Evolutionary conservation across 2,113 vertebrate genomes (phyloP), one percentile per base, ranked within the genome.

Genomic region (Onychorhynchus coronatus): DNA sequence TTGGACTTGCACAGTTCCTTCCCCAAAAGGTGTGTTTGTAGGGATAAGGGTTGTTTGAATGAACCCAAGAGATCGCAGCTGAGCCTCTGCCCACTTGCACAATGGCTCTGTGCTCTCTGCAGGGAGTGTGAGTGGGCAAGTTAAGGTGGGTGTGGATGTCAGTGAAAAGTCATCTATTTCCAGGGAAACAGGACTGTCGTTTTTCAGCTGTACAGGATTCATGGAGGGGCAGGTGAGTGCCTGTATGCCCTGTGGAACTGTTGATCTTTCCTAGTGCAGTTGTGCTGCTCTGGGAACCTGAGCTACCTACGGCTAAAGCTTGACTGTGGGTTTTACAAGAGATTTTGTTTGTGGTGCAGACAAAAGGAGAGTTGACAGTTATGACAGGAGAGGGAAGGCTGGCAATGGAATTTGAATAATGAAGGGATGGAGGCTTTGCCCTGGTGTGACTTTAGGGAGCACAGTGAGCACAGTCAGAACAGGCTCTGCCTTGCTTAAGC

Each of bases 211-310:
- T 12, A 17, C 0, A 22, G 35, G 31, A 31, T 49, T 56, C 61
- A 21, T 12, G 31, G 53, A 70, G 62, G 70, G 6, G 27, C 8
- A 62, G 55, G 35, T 21, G 24, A 49, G 46, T 5, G 24, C 46
- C 4, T 12, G 1, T 4, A 1, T 19, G 46, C 25, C 13, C 23
- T 31, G 52, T 1, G 31, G 67, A 50, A 42, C 37, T 4, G 5
- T 4, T 67, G 18, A 35, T 37, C 49, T 44, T 49, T 24, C 47
- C 70, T 68, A 25, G 55, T 2, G 2, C 39, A 6, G 39, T 21
- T 46, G 47, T 31, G n/a, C 50, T 63, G 49, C 9, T 53, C 28
- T 6, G 19, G 67, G 46, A 25, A 47, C 7, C 37, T 14, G 27
- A 63, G 37, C 42, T n/a, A 33, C 33, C 42, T 39, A 1, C 21